Evolutionary conservation across 2,888 invertebrate genomes (phyloP), one percentile per base, ranked within the genome.

Genomic region (Drosophila algonquin): DNA sequence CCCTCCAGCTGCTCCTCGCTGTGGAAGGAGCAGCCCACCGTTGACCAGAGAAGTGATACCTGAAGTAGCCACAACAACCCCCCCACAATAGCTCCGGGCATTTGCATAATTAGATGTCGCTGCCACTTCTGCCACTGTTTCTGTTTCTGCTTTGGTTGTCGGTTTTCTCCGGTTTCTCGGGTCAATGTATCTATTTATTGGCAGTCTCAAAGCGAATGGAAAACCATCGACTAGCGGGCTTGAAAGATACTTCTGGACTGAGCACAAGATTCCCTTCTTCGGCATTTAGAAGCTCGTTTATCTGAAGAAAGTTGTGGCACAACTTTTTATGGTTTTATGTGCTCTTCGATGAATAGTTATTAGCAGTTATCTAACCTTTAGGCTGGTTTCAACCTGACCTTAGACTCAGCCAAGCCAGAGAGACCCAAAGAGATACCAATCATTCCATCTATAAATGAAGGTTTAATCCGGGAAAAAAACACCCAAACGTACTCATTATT

Each of bases 51-150:
- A 69, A 64, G 57, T 60, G 72, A 18, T 30, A 71, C 18, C 35
- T 69, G 65, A 48, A 77, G 24, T 7, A 80, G 68, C 67, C 76
- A 72, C 35, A 78, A 45, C 44, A 74, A 65, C 24, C 67, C 56
- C 16, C 67, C 55, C 16, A 63, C 18, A 24, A 63, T n/a, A 48
- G 69, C 69, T 51, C 9, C 21, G 21, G 56, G 35, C 48, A 77
- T 87, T 84, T 84, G 74, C 87, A 87, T 89, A 80, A 74, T 63
- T 48, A 73, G 48, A n/a, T 51, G 44, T 27, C 56, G 62, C n/a
- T 46, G 53, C 9, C 9, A 40, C 6, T 44, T 59, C 16, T 46
- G 53, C 9, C 9, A 40, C 10, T 40, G 7, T 4, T 32, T 32
- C 12, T 32, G 4, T 12, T 12, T 54, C 18, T 18, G 52, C 16